Conservation (phyloP, 2,888 invertebrate species). For the Hoplodrina blanda region DNA sequence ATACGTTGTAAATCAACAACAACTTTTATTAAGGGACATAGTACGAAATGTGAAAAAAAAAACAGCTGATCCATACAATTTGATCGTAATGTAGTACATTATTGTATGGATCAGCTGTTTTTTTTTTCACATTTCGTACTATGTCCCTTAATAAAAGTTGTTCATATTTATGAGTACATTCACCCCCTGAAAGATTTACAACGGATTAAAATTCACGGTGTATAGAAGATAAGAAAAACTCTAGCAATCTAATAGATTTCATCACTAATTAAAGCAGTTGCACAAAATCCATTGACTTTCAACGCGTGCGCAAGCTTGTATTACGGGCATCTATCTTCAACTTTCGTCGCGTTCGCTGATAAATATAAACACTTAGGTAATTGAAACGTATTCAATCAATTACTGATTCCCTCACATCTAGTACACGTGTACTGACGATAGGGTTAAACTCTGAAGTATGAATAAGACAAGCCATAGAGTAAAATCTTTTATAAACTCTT, state of each 20-base stretch:
- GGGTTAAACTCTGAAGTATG: constrained; percentile 13
- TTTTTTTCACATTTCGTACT: too few relatives aligned
- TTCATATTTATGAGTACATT: too few relatives aligned
- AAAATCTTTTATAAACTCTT: too few relatives aligned
- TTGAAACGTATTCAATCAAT: constrained; percentile 55
- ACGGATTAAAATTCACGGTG: too few relatives aligned
- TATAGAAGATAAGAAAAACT: neutral
- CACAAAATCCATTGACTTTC: constrained; percentile 41
- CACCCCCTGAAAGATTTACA: too few relatives aligned
- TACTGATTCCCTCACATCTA: constrained; percentile 46
- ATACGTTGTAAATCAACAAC: too few relatives aligned
- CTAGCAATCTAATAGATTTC: constrained; percentile 28
- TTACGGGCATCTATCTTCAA: constrained; percentile 43
- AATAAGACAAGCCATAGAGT: constrained; percentile 26
- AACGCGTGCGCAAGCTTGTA: constrained; percentile 46
- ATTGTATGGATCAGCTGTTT: too few relatives aligned
- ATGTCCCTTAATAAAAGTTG: too few relatives aligned
- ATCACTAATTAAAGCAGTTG: constrained; percentile 47
- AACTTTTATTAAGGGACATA: too few relatives aligned
- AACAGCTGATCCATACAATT: too few relatives aligned
- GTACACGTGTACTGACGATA: constrained; percentile 53
- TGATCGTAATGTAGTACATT: too few relatives aligned
- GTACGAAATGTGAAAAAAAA: too few relatives aligned
- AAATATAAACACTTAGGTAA: constrained; percentile 59
- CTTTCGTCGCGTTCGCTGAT: constrained; percentile 53